A percentile compares a stretch with the other conserved stretches of the same genome.
These are phyloP conservation scores for Hepsetus odoe DNA, from an alignment of 2,113 vertebrate species.

Conservation along the genomic window DNA sequence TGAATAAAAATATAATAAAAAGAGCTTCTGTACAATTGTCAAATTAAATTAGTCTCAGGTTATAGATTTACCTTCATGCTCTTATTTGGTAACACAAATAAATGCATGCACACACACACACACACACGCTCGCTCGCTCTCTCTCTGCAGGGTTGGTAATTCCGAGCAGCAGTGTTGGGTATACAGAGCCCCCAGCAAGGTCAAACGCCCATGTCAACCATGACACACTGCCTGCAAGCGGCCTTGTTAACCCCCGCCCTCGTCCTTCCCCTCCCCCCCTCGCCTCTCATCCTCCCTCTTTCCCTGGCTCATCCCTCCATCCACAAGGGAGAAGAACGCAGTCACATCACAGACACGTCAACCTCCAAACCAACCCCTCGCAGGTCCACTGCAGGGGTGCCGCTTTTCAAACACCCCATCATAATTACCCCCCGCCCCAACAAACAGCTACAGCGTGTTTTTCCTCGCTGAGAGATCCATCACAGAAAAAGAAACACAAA, in stretches of 20 bases:
- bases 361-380: neutral
- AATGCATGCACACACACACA: neutral
- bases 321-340: constrained; percentile 22
- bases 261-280: constrained; percentile 6
- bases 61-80: neutral
- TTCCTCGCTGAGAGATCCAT: neutral
- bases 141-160: constrained; percentile 14
- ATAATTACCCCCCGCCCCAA: neutral
- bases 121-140: neutral
- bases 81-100: too few relatives aligned
- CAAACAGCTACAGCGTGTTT: neutral
- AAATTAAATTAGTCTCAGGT: neutral
- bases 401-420: neutral
- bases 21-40: too few relatives aligned
- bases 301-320: neutral
- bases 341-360: neutral
- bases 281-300: neutral
- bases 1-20: too few relatives aligned
- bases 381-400: neutral
- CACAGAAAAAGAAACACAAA: neutral
- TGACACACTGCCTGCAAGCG: constrained; percentile 74
- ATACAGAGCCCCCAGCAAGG: constrained; percentile 67
- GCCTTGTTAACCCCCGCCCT: constrained; percentile 62
- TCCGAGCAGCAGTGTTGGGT: constrained; percentile 28
- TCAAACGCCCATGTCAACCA: constrained; percentile 76